Percentiles rank a stretch among this genome's conserved stretches.
phyloP scores from a whole-genome alignment of 2,888 invertebrate species.

The Timema podura region DNA sequence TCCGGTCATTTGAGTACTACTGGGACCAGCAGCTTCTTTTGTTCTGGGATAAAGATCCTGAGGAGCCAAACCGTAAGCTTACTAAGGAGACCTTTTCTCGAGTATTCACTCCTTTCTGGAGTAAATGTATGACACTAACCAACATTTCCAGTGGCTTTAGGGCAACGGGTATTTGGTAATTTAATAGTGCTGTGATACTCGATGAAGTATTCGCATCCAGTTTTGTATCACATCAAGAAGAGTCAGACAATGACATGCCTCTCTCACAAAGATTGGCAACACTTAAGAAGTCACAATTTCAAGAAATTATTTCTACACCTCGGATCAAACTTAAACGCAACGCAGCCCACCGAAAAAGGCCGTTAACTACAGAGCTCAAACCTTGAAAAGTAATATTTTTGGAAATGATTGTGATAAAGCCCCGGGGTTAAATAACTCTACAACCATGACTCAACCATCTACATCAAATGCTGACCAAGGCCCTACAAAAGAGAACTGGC shows the following conservation, averaged over 20 bases:
- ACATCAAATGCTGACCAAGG: not conserved
- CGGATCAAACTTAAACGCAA: not conserved
- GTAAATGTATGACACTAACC: conserved; percentile 10
- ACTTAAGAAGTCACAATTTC: not conserved
- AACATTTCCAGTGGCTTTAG: not conserved
- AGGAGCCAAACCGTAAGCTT: not conserved
- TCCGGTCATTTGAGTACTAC: not conserved
- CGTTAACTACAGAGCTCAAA: conserved; percentile 6
- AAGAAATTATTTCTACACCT: not conserved
- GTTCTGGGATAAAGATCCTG: conserved; percentile 8
- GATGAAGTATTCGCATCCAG: not conserved
- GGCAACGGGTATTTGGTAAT: not conserved
- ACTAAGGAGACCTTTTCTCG: not conserved
- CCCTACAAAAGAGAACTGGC: not conserved
- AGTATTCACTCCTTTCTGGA: not conserved
- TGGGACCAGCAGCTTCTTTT: not conserved
- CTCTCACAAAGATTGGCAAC: not conserved
- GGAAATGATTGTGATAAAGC: not conserved
- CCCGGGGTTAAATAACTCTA: not conserved
- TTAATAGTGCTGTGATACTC: not conserved
- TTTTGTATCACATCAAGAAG: not conserved
- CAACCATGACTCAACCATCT: not conserved
- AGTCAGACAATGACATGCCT: not conserved
- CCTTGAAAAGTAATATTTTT: not conserved
- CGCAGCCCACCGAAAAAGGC: not conserved